Base-by-base conservation (phyloP, 2,888 invertebrate genomes). In the Chesias legatella region DNA sequence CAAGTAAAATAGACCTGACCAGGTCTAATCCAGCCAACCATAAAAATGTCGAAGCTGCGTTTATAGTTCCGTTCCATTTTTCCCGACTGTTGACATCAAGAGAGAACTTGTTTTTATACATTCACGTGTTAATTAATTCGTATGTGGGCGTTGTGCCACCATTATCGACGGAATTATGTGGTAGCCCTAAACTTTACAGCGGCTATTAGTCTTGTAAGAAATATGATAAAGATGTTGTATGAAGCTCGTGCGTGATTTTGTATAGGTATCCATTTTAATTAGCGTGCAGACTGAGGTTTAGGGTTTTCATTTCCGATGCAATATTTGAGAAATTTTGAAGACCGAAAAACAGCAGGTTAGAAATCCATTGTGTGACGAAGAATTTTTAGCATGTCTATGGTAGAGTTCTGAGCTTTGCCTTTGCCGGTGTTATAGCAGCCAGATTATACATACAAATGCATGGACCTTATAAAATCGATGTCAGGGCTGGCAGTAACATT, bases 121-220 rank as follows among this genome's bases (percentile, higher is more conserved):
- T 69, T 74, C 72, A 74, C 64, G 77, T 83, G 84, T 80, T 86
- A 86, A 86, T 86, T 85, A 84, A 84, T 83, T 80, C 79, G 60
- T 69, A 75, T 69, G 84, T 84, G 73, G 85, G 85, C 80, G 85
- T 77, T 61, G 65, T 65, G 67, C 67, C 63, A 67, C 76, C 71
- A 81, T 81, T 79, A 81, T 81, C 78, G 80, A 82, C 73, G 77
- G 72, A 79, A 81, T 79, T 72, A 78, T 82, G 77, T 82, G 78
- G 81, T 80, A 82, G 82, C 79, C 70, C 79, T 74, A 66, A 73
- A 74, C 68, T 84, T 83, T 84, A 82, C 80, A 64, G 69, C 68
- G 51, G 48, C 73, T 51, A 74, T 81, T 65, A 73, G 63, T 74
- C 74, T 70, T 76, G 73, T 67, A 73, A 73, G 60, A 70, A 66